Conservation (phyloP, 2,888 invertebrate species). For the Papilio demoleus region DNA sequence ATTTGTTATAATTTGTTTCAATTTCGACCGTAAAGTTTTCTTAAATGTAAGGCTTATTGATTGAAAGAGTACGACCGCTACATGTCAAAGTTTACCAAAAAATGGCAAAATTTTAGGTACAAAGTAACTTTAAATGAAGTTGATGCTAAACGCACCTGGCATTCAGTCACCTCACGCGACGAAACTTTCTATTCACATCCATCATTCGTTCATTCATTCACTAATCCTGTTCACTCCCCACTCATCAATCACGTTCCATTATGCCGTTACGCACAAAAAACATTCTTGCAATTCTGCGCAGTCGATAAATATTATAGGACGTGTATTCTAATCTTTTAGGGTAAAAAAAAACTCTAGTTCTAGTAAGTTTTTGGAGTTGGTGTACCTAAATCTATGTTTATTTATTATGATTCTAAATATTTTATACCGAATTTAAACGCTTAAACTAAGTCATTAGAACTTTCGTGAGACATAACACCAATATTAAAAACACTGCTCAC, state of each 20-base stretch:
- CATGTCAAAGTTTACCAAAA: no score
- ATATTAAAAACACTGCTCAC: no score
- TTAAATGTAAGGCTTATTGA: no score
- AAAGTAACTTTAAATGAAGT: not conserved
- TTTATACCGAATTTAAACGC: not conserved
- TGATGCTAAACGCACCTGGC: not conserved
- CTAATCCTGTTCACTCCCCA: not conserved
- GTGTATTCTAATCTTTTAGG: not conserved
- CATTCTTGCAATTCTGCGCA: not conserved
- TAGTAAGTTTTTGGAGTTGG: not conserved
- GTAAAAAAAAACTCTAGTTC: not conserved
- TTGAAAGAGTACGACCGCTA: not conserved
- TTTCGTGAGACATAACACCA: no score
- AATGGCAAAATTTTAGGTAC: not conserved
- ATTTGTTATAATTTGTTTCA: no score
- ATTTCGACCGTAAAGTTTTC: no score
- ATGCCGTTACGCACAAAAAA: constrained; percentile 2
- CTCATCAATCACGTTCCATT: constrained; percentile 12
- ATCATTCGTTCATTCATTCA: not conserved
- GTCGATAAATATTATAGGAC: constrained; percentile 15
- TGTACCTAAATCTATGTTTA: not conserved
- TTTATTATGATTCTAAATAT: not conserved
- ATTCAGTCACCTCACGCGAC: not conserved
- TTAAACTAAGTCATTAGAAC: no score
- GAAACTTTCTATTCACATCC: not conserved